Percentiles rank a stretch among this genome's conserved stretches.
Evolutionary conservation across 2,797 vertebrate genomes (phyloP).

Genomic region (Protosalanx chinensis): DNA sequence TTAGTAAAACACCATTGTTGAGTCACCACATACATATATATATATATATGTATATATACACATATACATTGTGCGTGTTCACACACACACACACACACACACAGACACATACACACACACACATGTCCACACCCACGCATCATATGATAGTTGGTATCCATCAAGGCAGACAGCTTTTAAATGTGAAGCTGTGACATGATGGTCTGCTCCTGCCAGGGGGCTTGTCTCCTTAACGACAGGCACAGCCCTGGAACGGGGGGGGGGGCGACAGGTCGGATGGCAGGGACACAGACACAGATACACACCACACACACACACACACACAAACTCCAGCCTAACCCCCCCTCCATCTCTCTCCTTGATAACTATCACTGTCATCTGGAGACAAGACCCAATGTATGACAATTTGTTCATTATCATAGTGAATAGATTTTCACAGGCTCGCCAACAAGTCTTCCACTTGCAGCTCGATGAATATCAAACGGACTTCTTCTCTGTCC

Average conservation of each 20-base stretch:
- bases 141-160: slow-evolving; percentile 72
- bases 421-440: slow-evolving; percentile 82
- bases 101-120: slow-evolving; percentile 13
- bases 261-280: slow-evolving; percentile 9
- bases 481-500: slow-evolving; percentile 76
- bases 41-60: no score
- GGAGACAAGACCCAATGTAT: slow-evolving; percentile 78
- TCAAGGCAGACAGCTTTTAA: slow-evolving; percentile 79
- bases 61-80: no score
- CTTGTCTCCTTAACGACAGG: slow-evolving; percentile 83
- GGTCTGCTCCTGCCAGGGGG: slow-evolving; percentile 75
- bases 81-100: slow-evolving; percentile 2
- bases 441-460: slow-evolving; percentile 73
- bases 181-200: slow-evolving; percentile 76
- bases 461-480: slow-evolving; percentile 80
- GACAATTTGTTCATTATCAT: slow-evolving; percentile 84
- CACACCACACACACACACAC: slow-evolving; percentile 15
- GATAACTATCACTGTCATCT: slow-evolving; percentile 83
- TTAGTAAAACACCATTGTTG: slow-evolving; percentile 16
- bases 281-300: slow-evolving; percentile 7
- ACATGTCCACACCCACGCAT: slow-evolving; percentile 24
- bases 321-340: slow-evolving; percentile 25
- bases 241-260: slow-evolving; percentile 70
- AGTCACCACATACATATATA: neutral
- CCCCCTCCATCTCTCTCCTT: slow-evolving; percentile 74